Base-by-base conservation (phyloP, 1,140 invertebrate species). In the Eubasilissa regina region DNA sequence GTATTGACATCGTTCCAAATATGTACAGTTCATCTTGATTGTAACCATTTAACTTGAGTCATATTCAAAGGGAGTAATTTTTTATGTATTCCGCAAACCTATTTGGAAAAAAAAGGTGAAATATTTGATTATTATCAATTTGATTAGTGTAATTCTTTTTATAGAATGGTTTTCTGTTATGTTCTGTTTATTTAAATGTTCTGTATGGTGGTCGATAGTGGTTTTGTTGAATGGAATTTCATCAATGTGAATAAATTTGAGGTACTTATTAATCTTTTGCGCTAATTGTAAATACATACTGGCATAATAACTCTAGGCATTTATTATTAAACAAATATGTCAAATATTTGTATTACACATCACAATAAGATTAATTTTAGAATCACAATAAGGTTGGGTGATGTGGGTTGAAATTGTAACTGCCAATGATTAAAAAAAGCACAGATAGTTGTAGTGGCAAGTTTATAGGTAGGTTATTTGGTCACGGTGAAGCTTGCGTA, bases 81-180 rank as follows among this genome's bases (percentile, higher is more conserved):
- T 58, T 58, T 19, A 58, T 19, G 17, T 9, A 10, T 19, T 21
- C 21, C 21, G 17, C 7, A 58, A 58, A 58, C 55, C 11, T 56
- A n/a, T 56, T 56, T 19, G 55, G 55, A 58, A 58, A 58, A n/a
- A n/a, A 19, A 21, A 58, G 21, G 55, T 58, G 55, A 58, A 58
- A 58, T 58, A 19, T 21, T 19, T 58, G 19, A 15, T 53, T n/a
- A n/a, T n/a, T n/a, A n/a, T n/a, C n/a, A n/a, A n/a, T n/a, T n/a
- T n/a, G 10, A 17, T 56, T 43, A 64, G 60, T 64, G 10, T 25
- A 13, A 25, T 64, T 25, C 10, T 64, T 64, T 64, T 64, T 35
- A 21, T 64, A 43, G 60, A 64, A 64, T 64, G 12, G 35, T 12
- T 64, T 64, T 58, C 55, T 64, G 19, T 64, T 64, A 64, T 64